Percentiles rank a stretch among this genome's conserved stretches.
These are phyloP conservation scores for Notolabrus celidotus DNA, from an alignment of 2,797 vertebrate genomes.

Conservation along the genomic window DNA sequence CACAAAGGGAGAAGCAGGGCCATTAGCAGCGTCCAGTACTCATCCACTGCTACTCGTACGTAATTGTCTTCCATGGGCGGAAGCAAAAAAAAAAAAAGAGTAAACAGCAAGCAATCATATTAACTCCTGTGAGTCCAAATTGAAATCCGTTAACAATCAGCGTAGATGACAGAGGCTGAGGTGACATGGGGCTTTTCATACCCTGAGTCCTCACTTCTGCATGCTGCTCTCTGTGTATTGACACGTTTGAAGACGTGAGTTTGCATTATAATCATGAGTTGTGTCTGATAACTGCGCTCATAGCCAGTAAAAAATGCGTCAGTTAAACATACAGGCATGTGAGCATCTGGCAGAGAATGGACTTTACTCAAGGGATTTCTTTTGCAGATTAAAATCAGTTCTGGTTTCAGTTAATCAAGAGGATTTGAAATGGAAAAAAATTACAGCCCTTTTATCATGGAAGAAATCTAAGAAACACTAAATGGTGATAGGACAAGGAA, in stretches of 20 bases:
- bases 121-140: conserved; percentile 77
- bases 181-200: conserved; percentile 50
- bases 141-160: conserved; percentile 79
- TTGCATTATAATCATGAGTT: conserved; percentile 59
- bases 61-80: conserved; percentile 78
- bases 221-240: conserved; percentile 25
- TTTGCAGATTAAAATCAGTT: conserved; percentile 23
- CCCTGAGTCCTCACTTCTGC: conserved; percentile 25
- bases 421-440: conserved; percentile 1
- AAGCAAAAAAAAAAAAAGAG: conserved; percentile 74
- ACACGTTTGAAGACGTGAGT: conserved; percentile 34
- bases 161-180: conserved; percentile 58
- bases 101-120: conserved; percentile 81
- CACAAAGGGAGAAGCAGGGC: conserved; percentile 79
- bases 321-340: conserved; percentile 24
- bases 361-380: background rate
- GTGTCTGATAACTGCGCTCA: conserved; percentile 30
- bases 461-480: conserved; percentile 21
- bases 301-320: conserved; percentile 21
- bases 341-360: conserved; percentile 13
- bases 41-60: conserved; percentile 72
- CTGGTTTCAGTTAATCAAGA: conserved; percentile 12
- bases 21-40: conserved; percentile 78
- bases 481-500: background rate
- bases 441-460: background rate